Evolutionary conservation across 2,888 invertebrate genomes (phyloP), one percentile per base, ranked within the genome.

Genomic region (Diploptera punctata): DNA sequence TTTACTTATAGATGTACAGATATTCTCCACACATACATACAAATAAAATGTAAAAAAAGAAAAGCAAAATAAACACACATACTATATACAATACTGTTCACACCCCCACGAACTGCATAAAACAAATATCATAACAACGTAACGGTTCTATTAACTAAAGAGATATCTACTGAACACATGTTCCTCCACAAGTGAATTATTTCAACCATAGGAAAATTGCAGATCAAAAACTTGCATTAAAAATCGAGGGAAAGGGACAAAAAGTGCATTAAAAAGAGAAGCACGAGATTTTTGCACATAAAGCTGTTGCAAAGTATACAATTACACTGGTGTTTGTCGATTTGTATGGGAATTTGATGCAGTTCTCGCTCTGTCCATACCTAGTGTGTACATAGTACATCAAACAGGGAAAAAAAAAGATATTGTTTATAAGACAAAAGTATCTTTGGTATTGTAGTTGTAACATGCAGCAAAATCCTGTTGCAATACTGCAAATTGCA

Each of bases 401-500:
- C 24, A 57, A 26, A 54, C 18, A 47, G 47, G 19, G 26, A 54
- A 5, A 54, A 26, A 26, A 24, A 57, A 31, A 29, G 16, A 24
- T 52, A 16, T 18, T 18, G 19, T 52, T 13, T n/a, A 57, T 31
- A 24, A 29, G 44, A 65, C 26, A 65, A 54, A 18, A 38, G 18
- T 44, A 65, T 65, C 65, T 65, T 65, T 65, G 65, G 65, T 65
- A 65, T 65, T 44, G 44, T 29, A 65, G 47, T 33, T 33, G 33
- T 44, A 65, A 47, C 26, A 44, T 10, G 47, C 65, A 65, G 26
- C 24, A 13, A 44, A 26, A 21, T 65, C 43, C 47, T 65, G 9
- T 65, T 47, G 13, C 24, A 44, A 26, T 26, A 65, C 10, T 33
- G 52, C 21, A 52, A 24, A 21, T 24, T 13, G 18, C 18, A n/a